Percentiles rank a stretch among this genome's conserved stretches.
Evolutionary conservation across 2,113 vertebrate species (phyloP).

Genomic region (Cinclus cinclus): DNA sequence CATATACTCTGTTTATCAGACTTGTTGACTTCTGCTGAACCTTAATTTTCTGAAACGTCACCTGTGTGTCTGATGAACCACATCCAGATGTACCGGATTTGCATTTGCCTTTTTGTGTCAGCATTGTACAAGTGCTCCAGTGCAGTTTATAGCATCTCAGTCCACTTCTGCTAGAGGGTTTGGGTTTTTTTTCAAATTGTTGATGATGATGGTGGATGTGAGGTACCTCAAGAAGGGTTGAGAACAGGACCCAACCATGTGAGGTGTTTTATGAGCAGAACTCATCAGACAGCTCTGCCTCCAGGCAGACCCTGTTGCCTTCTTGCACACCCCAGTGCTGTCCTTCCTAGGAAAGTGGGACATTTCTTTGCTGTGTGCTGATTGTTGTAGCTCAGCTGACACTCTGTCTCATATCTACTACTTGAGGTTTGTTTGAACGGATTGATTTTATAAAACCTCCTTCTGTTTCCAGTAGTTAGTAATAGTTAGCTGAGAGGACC

Average conservation of each 20-base stretch:
- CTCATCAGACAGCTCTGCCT: background rate
- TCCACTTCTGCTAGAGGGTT: background rate
- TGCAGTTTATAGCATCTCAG: background rate
- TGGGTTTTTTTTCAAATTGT: rapidly evolving
- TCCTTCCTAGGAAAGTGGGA: background rate
- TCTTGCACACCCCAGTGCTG: background rate
- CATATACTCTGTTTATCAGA: background rate
- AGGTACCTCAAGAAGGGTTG: background rate
- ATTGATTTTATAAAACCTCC: background rate
- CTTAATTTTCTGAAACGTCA: background rate
- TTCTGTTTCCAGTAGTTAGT: background rate
- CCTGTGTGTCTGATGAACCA: background rate
- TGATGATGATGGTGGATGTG: background rate
- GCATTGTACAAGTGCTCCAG: background rate
- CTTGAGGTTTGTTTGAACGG: background rate
- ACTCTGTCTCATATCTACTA: background rate
- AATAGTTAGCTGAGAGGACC: background rate
- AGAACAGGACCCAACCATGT: rapidly evolving
- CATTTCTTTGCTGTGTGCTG: rapidly evolving
- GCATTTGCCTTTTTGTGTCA: background rate
- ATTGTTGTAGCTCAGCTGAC: background rate
- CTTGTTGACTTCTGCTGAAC: background rate
- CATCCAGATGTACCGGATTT: background rate
- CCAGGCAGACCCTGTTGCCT: background rate
- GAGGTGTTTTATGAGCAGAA: background rate